Conservation (phyloP, 37 sponge, comb jelly and placozoan species). For the Eunapius fragilis region DNA sequence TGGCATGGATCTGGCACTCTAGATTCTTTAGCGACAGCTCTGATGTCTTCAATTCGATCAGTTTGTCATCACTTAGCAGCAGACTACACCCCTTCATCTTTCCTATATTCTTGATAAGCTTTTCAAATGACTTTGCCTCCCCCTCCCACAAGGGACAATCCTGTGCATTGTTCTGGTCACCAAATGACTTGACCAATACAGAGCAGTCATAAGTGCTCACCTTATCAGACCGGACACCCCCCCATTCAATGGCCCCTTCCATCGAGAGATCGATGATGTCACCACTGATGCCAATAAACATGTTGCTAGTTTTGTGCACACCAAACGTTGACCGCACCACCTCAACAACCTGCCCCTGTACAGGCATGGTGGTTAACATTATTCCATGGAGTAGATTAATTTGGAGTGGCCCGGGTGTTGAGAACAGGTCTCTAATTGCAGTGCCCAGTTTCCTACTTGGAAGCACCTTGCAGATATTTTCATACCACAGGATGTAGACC, state of each 20-base stretch:
- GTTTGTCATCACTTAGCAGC: background rate
- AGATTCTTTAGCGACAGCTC: background rate
- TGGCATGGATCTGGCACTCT: slow-evolving; percentile 6
- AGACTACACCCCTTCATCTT: slow-evolving; percentile 1
- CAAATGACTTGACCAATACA: slow-evolving; percentile 17
- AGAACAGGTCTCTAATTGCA: slow-evolving; percentile 41
- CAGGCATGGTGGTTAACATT: slow-evolving; percentile 42
- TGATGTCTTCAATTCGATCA: background rate
- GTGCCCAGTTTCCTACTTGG: slow-evolving; percentile 15
- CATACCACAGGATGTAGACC: slow-evolving; percentile 57
- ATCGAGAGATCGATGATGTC: slow-evolving; percentile 44
- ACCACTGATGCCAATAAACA: slow-evolving; percentile 30
- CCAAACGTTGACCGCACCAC: slow-evolving; percentile 47
- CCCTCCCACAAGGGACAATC: slow-evolving; percentile 48
- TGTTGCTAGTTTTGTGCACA: slow-evolving; percentile 37
- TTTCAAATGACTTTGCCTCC: slow-evolving; percentile 13
- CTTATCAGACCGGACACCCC: slow-evolving; percentile 2
- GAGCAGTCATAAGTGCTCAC: slow-evolving; percentile 50
- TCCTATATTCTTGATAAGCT: slow-evolving; percentile 17
- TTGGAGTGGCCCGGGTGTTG: slow-evolving; percentile 10
- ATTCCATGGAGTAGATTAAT: slow-evolving; percentile 52
- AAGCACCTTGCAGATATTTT: slow-evolving; percentile 25
- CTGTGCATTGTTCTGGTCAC: background rate
- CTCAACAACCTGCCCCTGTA: slow-evolving; percentile 47
- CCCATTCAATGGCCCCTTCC: slow-evolving; percentile 17